A percentile compares a stretch with the other conserved stretches of the same genome.
Conservation (phyloP, 2,113 vertebrate genomes). For the Phycodurus eques region DNA sequence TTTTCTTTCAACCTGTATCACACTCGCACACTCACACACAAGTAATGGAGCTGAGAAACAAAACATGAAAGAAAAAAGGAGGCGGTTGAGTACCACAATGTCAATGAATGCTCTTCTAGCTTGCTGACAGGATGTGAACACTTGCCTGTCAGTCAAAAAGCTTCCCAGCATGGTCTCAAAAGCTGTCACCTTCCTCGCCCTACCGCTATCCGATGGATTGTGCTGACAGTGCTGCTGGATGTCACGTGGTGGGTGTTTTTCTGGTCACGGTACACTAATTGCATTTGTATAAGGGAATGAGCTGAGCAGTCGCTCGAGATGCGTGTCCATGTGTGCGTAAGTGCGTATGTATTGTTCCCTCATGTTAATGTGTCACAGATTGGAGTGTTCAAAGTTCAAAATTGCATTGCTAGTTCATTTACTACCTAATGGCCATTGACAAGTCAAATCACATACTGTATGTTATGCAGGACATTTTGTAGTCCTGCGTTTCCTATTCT, state of each 20-base stretch:
- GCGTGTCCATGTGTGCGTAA: neutral
- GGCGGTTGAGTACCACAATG: neutral
- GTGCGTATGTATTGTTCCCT: neutral
- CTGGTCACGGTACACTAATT: slow-evolving; percentile 19
- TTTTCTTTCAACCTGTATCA: neutral
- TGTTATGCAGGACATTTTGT: slow-evolving; percentile 1
- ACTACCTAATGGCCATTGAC: neutral
- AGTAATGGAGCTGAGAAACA: slow-evolving; percentile 25
- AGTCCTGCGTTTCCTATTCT: neutral
- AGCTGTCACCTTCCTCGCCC: slow-evolving; percentile 24
- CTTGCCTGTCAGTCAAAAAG: slow-evolving; percentile 39
- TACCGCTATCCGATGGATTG: slow-evolving; percentile 13
- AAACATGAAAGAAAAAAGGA: slow-evolving; percentile 7
- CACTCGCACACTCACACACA: slow-evolving; percentile 7
- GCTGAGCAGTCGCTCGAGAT: neutral
- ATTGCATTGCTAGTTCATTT: neutral
- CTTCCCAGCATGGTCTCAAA: slow-evolving; percentile 25
- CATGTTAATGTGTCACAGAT: neutral
- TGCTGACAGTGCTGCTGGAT: slow-evolving; percentile 19
- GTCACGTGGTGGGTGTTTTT: slow-evolving; percentile 31
- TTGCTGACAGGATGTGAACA: slow-evolving; percentile 40
- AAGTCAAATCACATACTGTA: neutral
- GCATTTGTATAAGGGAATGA: slow-evolving; percentile 23
- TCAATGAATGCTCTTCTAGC: slow-evolving; percentile 19
- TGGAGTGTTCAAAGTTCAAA: neutral